Evolutionary conservation across 2,797 vertebrate species (phyloP), one percentile per base, ranked within the genome.

Genomic region (Darevskia nairensis): DNA sequence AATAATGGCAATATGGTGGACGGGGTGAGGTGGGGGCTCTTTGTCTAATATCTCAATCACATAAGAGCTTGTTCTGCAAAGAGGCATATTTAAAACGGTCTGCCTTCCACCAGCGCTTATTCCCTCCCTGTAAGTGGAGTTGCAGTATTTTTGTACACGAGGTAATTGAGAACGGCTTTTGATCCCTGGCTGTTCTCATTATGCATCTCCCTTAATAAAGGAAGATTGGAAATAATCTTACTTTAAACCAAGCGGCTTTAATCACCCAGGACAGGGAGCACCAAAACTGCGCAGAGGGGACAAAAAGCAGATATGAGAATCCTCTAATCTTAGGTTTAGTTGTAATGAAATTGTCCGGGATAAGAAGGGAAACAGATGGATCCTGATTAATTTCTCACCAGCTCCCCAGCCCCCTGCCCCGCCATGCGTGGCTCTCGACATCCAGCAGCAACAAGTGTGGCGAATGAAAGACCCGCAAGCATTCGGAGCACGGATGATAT

Each of bases 321-420:
- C 95, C 93, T 94, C 90, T 97, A 97, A 97, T 97, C 97, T 96
- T 95, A 92, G 94, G 94, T 96, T 97, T 96, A 96, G 94, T 94
- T 94, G 95, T 96, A 97, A 97, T 97, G 96, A 97, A 97, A 96
- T 96, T 94, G 95, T 96, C 93, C 94, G 91, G 95, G 93, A 95
- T 95, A 94, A 96, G 95, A 94, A 95, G 94, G 50, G 95, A 94
- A 97, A 95, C 96, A 97, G 96, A 97, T 97, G 97, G 97, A 96
- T 96, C 95, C 96, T 97, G 97, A 97, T 97, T 96, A 97, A 96
- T 97, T 97, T 96, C 95, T 95, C 93, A 93, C 95, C 85, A 15
- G 50, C 50, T 55, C 13, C 3, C 50, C 50, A 55, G 50, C 50
- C 50, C 11, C 46, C 46, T 50, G 46, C 3, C 46, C 50, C 4